Conservation (phyloP, 2,113 vertebrate genomes). For the Pedionomus torquatus region DNA sequence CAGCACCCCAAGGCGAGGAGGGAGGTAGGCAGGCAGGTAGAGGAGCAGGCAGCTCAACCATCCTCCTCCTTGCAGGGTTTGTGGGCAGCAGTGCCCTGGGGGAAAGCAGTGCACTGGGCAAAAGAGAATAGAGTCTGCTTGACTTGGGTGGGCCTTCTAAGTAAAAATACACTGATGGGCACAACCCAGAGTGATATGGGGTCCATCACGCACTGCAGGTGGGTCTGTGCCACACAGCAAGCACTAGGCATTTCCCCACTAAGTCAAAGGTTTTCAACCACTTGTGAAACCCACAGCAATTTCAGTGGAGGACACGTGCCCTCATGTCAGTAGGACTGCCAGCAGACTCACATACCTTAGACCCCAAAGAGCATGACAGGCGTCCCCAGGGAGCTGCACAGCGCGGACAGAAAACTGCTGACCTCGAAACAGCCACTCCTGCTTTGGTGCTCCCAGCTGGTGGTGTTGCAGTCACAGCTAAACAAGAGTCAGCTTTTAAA, state of each 20-base stretch:
- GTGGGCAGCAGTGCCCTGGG: fast-evolving
- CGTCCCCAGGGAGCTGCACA: not conserved
- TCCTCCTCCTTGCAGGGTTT: not conserved
- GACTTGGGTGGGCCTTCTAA: not conserved
- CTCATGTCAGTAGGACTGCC: not conserved
- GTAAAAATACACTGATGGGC: fast-evolving
- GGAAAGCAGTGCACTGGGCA: not conserved
- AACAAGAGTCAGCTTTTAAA: not conserved
- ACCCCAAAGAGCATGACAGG: not conserved
- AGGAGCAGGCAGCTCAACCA: not conserved
- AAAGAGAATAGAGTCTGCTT: not conserved
- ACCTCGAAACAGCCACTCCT: not conserved
- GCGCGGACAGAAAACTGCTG: not conserved
- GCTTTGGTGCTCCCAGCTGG: not conserved
- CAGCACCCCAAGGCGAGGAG: not conserved
- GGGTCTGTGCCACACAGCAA: not conserved
- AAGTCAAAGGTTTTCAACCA: not conserved
- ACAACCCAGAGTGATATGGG: fast-evolving
- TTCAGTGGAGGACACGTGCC: not conserved
- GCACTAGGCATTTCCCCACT: not conserved
- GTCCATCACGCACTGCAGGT: not conserved
- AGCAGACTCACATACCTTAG: fast-evolving
- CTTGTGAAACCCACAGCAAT: not conserved
- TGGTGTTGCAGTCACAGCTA: not conserved
- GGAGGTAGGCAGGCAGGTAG: not conserved